phyloP scores from a whole-genome alignment of 2,113 vertebrate genomes.

The Rallus limicola region DNA sequence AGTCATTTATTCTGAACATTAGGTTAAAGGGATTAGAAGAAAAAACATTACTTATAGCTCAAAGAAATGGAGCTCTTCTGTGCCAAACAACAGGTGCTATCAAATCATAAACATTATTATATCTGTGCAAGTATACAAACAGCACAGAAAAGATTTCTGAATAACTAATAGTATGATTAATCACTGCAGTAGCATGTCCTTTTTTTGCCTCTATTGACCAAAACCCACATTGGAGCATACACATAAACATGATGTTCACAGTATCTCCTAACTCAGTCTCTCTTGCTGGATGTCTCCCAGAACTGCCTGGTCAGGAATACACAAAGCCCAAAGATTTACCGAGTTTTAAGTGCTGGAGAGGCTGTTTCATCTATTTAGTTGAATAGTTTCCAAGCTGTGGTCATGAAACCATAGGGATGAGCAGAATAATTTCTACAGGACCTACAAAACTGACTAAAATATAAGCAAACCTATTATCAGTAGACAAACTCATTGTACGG shows the following conservation, averaged over 20 bases:
- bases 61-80: not conserved
- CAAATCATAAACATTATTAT: not conserved
- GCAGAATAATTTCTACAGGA: not conserved
- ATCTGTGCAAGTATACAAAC: not conserved
- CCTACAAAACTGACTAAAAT: slow-evolving; percentile 13
- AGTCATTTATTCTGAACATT: not conserved
- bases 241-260: not conserved
- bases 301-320: not conserved
- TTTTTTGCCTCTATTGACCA: not conserved
- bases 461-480: slow-evolving; percentile 30
- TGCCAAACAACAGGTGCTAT: not conserved
- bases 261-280: not conserved
- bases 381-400: not conserved
- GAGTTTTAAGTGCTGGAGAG: not conserved
- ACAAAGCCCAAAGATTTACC: not conserved
- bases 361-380: slow-evolving; percentile 7
- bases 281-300: not conserved
- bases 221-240: not conserved
- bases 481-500: slow-evolving; percentile 7
- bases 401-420: not conserved
- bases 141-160: not conserved
- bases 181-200: not conserved
- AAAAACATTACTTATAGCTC: not conserved
- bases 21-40: not conserved
- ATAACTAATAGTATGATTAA: not conserved